Evolutionary conservation across 1,140 invertebrate genomes (phyloP).

Genomic region (Stegodyphus dumicola): DNA sequence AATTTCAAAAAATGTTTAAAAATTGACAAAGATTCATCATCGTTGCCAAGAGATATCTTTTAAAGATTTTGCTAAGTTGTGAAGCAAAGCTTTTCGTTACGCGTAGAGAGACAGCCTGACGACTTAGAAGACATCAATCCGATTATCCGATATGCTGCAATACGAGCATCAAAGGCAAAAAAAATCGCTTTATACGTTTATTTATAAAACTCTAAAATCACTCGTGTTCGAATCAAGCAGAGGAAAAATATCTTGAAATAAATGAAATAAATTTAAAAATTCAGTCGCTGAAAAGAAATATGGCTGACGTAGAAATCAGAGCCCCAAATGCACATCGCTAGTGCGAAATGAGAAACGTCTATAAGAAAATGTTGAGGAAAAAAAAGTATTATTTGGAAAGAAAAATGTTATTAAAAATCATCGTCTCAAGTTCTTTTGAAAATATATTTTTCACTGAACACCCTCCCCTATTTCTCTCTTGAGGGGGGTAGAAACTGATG

Average conservation of each 20-base stretch:
- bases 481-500: conserved; percentile 43
- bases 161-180: neutral
- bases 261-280: neutral
- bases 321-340: conserved; percentile 14
- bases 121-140: conserved; percentile 40
- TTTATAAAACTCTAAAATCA: conserved; percentile 26
- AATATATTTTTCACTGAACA: conserved; percentile 50
- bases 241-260: neutral
- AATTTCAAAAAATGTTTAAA: too few relatives aligned
- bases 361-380: conserved; percentile 8
- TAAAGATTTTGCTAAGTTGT: too few relatives aligned
- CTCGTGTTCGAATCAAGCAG: neutral
- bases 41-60: too few relatives aligned
- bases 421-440: conserved; percentile 58
- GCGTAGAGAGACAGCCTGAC: conserved; percentile 28
- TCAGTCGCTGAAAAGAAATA: conserved; percentile 8
- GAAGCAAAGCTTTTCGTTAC: neutral
- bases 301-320: conserved; percentile 42
- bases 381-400: conserved; percentile 26
- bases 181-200: neutral
- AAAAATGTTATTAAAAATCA: conserved; percentile 56
- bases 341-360: conserved; percentile 32
- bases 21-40: too few relatives aligned
- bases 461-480: neutral
- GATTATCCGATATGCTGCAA: conserved; percentile 33